These are phyloP conservation scores for Drosophila bocqueti DNA, from an alignment of 1,140 invertebrate genomes.

Conservation along the genomic window DNA sequence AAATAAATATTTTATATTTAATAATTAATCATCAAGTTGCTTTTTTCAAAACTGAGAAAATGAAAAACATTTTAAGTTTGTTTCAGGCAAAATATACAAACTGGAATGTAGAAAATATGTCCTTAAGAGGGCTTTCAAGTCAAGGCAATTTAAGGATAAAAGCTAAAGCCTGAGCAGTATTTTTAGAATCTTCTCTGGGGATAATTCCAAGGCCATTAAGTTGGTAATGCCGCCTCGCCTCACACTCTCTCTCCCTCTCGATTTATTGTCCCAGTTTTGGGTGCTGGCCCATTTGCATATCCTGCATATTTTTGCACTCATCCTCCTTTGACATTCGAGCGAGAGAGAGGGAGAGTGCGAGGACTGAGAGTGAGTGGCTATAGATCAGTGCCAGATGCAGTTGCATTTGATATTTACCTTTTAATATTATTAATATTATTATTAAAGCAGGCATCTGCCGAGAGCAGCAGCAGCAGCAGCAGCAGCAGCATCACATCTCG, in stretches of 20 bases:
- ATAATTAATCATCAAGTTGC: too few relatives aligned
- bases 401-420: constrained; percentile 80
- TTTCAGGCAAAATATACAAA: too few relatives aligned
- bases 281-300: constrained; percentile 28
- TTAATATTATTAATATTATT: constrained; percentile 81
- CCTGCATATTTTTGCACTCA: constrained; percentile 20
- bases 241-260: background rate
- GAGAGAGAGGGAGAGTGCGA: background rate
- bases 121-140: background rate
- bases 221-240: background rate
- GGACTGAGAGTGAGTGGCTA: constrained; percentile 32
- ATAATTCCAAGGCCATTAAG: background rate
- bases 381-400: constrained; percentile 78
- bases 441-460: constrained; percentile 62
- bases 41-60: too few relatives aligned
- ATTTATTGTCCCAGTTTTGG: constrained; percentile 31
- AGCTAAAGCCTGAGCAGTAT: background rate
- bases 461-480: constrained; percentile 10
- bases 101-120: background rate
- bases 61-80: too few relatives aligned
- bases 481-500: constrained; percentile 22
- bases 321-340: constrained; percentile 9
- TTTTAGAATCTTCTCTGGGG: background rate
- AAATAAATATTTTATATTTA: background rate
- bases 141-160: background rate